These are phyloP conservation scores for Eumerus sabulonum DNA, from an alignment of 2,888 invertebrate species.

Conservation along the genomic window DNA sequence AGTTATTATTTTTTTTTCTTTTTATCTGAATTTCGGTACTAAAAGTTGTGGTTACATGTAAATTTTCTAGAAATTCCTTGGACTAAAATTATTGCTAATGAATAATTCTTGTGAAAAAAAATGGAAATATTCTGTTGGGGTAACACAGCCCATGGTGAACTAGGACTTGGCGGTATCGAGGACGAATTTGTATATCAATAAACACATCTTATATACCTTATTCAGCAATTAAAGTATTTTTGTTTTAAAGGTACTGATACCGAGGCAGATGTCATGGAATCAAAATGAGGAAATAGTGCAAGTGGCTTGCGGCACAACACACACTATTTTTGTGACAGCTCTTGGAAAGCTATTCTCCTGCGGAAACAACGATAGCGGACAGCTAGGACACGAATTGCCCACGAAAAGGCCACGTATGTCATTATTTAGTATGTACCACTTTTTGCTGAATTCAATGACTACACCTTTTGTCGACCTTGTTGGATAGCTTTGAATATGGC, in stretches of 20 bases:
- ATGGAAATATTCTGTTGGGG: slow-evolving; percentile 87
- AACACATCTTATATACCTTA: too few relatives aligned
- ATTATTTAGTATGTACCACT: slow-evolving; percentile 81
- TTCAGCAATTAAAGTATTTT: too few relatives aligned
- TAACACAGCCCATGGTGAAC: slow-evolving; percentile 86
- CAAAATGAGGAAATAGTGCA: slow-evolving; percentile 81
- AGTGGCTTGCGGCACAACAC: slow-evolving; percentile 89
- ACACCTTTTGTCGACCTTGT: too few relatives aligned
- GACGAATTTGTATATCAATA: slow-evolving; percentile 81
- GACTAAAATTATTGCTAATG: too few relatives aligned
- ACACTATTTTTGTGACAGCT: slow-evolving; percentile 87
- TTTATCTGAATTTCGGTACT: too few relatives aligned
- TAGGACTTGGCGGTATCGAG: slow-evolving; percentile 88
- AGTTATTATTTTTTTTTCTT: too few relatives aligned
- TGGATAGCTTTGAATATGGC: too few relatives aligned
- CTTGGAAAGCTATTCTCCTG: slow-evolving; percentile 92
- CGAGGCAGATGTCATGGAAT: slow-evolving; percentile 83
- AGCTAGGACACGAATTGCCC: slow-evolving; percentile 88
- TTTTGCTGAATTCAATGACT: slow-evolving; percentile 13
- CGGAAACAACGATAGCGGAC: slow-evolving; percentile 95
- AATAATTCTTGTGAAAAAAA: neutral
- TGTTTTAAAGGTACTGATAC: slow-evolving; percentile 82
- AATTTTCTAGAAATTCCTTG: too few relatives aligned
- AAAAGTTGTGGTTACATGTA: too few relatives aligned
- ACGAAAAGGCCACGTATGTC: slow-evolving; percentile 85